phyloP scores from a whole-genome alignment of 2,113 vertebrate species.

The Myrmophylax atrothorax region DNA sequence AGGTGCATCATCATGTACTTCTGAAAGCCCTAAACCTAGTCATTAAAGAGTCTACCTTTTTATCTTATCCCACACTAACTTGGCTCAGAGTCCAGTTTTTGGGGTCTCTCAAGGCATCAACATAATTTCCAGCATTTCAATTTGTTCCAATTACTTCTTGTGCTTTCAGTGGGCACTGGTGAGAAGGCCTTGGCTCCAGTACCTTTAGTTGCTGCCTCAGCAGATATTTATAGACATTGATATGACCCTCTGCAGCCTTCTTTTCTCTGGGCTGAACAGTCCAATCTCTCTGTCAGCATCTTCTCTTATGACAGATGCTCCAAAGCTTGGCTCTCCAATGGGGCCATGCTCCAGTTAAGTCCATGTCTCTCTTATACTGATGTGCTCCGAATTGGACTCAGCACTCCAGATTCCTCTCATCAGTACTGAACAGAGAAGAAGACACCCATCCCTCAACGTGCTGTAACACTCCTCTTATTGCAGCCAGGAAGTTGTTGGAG shows the following conservation, averaged over 20 bases:
- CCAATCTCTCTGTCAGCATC: background rate
- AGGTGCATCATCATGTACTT: too few relatives aligned
- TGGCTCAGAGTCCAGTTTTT: too few relatives aligned
- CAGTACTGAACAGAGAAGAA: background rate
- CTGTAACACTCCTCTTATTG: background rate
- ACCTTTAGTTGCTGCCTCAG: background rate
- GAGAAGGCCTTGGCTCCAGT: background rate
- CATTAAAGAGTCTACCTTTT: too few relatives aligned
- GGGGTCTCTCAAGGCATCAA: too few relatives aligned
- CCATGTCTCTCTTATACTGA: background rate
- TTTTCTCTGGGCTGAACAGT: background rate
- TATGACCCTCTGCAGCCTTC: background rate
- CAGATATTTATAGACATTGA: background rate
- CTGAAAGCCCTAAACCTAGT: too few relatives aligned
- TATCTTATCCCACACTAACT: too few relatives aligned
- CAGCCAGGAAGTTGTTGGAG: background rate
- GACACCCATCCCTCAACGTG: accelerated
- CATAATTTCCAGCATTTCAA: background rate
- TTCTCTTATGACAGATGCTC: background rate
- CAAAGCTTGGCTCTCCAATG: background rate
- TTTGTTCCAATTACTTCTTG: background rate
- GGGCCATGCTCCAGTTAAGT: background rate
- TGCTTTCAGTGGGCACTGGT: background rate
- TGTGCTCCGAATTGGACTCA: background rate
- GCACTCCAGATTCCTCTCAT: background rate